Conservation (phyloP, 2,797 vertebrate genomes). For the Apogon hyalosoma region DNA sequence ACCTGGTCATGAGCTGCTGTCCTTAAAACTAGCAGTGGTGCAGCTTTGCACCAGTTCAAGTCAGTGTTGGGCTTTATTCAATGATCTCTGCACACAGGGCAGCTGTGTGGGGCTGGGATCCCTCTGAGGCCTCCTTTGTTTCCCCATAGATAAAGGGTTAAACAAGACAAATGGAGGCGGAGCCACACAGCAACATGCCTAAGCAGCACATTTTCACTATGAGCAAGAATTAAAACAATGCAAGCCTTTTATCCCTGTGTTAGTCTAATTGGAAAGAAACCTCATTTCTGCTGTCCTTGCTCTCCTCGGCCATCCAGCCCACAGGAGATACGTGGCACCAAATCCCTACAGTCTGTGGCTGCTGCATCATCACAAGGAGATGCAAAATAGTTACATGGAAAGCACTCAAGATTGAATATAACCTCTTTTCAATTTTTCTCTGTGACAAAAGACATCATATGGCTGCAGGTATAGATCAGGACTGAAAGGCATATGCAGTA, state of each 20-base stretch:
- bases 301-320: conserved; percentile 65
- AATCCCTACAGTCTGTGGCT: conserved; percentile 50
- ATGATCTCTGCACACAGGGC: conserved; percentile 52
- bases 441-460: conserved; percentile 19
- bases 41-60: conserved; percentile 26
- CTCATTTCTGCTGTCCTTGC: conserved; percentile 73
- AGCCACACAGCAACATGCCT: conserved; percentile 74
- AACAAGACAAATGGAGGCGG: conserved; percentile 80
- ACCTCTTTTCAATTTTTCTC: conserved; percentile 18
- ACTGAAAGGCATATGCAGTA: conserved; percentile 9
- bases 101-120: conserved; percentile 63
- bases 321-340: conserved; percentile 64
- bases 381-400: conserved; percentile 39
- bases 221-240: conserved; percentile 84
- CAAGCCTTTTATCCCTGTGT: conserved; percentile 72
- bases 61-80: conserved; percentile 43
- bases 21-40: conserved; percentile 28
- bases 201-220: conserved; percentile 79
- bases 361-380: conserved; percentile 50
- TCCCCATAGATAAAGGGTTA: conserved; percentile 80
- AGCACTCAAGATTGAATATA: conserved; percentile 32
- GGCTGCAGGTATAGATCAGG: background rate
- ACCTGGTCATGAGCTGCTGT: conserved; percentile 33
- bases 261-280: conserved; percentile 82
- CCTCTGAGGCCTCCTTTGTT: conserved; percentile 71